These are phyloP conservation scores for Hylaeus volcanicus DNA, from an alignment of 1,140 invertebrate species.

Conservation along the genomic window DNA sequence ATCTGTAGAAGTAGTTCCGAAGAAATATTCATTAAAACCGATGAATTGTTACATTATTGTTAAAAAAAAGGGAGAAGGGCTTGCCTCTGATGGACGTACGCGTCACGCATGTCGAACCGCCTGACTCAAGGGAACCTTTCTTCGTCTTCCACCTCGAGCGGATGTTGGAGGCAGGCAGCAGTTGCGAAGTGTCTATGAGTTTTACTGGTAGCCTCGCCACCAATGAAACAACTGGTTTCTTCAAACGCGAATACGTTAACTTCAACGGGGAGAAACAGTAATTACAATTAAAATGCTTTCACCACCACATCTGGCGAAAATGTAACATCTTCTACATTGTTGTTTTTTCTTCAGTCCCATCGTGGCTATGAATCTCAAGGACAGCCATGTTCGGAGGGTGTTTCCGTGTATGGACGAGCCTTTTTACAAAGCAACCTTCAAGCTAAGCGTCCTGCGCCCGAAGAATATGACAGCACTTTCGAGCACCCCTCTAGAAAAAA, in stretches of 20 bases:
- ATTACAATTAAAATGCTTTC: constrained; percentile 26
- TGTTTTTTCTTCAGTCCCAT: constrained; percentile 79
- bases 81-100: constrained; percentile 36
- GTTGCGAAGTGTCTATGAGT: constrained; percentile 81
- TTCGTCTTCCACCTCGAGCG: constrained; percentile 81
- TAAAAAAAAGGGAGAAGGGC: constrained; percentile 16
- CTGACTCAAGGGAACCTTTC: background rate
- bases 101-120: constrained; percentile 41
- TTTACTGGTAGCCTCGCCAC: constrained; percentile 83
- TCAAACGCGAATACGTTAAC: constrained; percentile 83
- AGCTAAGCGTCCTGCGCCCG: constrained; percentile 84
- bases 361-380: constrained; percentile 89
- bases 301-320: too few relatives aligned
- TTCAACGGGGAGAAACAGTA: constrained; percentile 79
- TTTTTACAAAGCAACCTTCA: constrained; percentile 87
- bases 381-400: constrained; percentile 89
- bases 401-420: constrained; percentile 98
- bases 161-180: constrained; percentile 77
- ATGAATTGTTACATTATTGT: background rate
- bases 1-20: too few relatives aligned
- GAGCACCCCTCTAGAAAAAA: constrained; percentile 83
- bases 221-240: constrained; percentile 82
- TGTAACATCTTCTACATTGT: background rate
- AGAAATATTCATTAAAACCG: too few relatives aligned
- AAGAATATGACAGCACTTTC: constrained; percentile 83